These are phyloP conservation scores for Bombyx mori DNA, from an alignment of 1,140 invertebrate species.

Conservation along the genomic window ASM3026992v2 NC_085110.1:11750501-11751000, in stretches of 20 bases:
- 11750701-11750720: conserved; percentile 63
- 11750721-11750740: conserved; percentile 61
- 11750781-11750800: conserved; percentile 19
- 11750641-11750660: conserved; percentile 69
- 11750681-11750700: conserved; percentile 58
- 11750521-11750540: too few species aligned
- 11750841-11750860: conserved; percentile 16
- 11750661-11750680: conserved; percentile 70
- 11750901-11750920: conserved; percentile 33
- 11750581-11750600: conserved; percentile 42
- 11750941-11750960: conserved; percentile 46
- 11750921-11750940: conserved; percentile 57
- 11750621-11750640: conserved; percentile 46
- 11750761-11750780: conserved; percentile 58
- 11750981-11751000: not conserved
- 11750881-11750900: conserved; percentile 23
- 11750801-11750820: conserved; percentile 24
- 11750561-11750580: conserved; percentile 46
- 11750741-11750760: conserved; percentile 69
- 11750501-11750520: too few species aligned
- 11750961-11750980: conserved; percentile 60
- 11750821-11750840: conserved; percentile 19
- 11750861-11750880: conserved; percentile 7
- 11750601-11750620: conserved; percentile 64
- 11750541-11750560: conserved; percentile 8